Evolutionary conservation across 2,888 invertebrate species (phyloP), one percentile per base, ranked within the genome.

Genomic region (Plutella xylostella): DNA sequence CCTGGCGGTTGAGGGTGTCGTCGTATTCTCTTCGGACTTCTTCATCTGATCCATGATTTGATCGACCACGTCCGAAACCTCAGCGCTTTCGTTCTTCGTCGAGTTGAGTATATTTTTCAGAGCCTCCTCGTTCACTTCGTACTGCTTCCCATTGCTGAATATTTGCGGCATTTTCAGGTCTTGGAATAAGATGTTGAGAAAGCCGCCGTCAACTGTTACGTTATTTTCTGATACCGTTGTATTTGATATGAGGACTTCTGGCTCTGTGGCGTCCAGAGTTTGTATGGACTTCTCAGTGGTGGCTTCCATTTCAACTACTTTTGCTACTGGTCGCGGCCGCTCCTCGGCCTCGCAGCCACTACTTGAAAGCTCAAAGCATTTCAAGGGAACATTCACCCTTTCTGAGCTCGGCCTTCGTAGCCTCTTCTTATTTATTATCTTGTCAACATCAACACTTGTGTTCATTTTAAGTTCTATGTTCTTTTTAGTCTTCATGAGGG

Each of bases 41-140:
- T 69, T 71, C 15, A 72, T 60, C 45, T 75, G 65, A 47, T 75
- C 68, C 57, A 78, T 67, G 31, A 79, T 61, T 33, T 65, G 69
- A 19, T 71, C 69, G 2, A 73, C 56, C 0, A 65, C 57, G 30
- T 65, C 64, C 33, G 55, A 58, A 30, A 65, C 65, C 41, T 56
- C 65, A 5, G 60, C 49, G 40, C 52, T 56, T n/a, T 47, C 54
- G 15, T 61, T 54, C 19, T 63, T 58, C 15, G 52, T 56, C 48
- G 31, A 43, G 19, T 43, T 35, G 43, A 43, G 25, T 14, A 43
- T 18, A 14, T 34, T 34, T 4, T 60, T 72, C 11, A 83, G 58
- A 0, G 77, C 83, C 50, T 76, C 74, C 47, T 79, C 76, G 49
- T 83, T 79, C 1, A 83, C 80, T 54, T 83, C 83, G 49, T 83